Percentiles rank a stretch among this genome's conserved stretches.
Conservation (phyloP, 2,797 vertebrate genomes). For the Scomberomorus guttatus region DNA sequence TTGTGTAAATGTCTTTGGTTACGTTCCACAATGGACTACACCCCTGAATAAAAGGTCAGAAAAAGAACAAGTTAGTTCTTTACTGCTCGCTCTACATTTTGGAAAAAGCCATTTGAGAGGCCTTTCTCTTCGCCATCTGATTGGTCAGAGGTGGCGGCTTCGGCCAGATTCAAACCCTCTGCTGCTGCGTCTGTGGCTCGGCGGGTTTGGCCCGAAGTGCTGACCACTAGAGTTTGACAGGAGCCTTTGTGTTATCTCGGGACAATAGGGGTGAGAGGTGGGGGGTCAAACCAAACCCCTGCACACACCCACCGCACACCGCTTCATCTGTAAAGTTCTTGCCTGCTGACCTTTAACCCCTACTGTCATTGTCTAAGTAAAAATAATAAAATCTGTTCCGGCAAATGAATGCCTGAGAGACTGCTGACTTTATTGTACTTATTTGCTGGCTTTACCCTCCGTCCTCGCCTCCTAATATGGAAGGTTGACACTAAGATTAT, state of each 20-base stretch:
- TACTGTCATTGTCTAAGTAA: slow-evolving; percentile 79
- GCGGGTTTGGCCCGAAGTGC: slow-evolving; percentile 63
- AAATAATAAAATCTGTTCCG: slow-evolving; percentile 85
- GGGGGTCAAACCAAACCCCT: slow-evolving; percentile 77
- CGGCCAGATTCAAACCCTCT: slow-evolving; percentile 47
- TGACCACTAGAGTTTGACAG: slow-evolving; percentile 80
- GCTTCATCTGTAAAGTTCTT: slow-evolving; percentile 77
- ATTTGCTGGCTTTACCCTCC: slow-evolving; percentile 45
- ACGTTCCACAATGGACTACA: background rate
- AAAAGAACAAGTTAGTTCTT: background rate
- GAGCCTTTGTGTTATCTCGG: slow-evolving; percentile 75
- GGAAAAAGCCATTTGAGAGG: background rate
- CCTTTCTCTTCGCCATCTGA: slow-evolving; percentile 13
- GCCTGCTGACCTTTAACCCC: slow-evolving; percentile 84
- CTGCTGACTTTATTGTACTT: slow-evolving; percentile 58
- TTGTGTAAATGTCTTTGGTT: background rate
- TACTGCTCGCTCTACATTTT: background rate
- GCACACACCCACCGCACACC: slow-evolving; percentile 52
- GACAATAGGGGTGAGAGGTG: slow-evolving; percentile 82
- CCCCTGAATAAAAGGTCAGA: slow-evolving; percentile 6
- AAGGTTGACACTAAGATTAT: slow-evolving; percentile 79
- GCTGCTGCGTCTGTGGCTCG: slow-evolving; percentile 19
- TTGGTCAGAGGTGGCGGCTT: slow-evolving; percentile 46
- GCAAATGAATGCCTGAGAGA: slow-evolving; percentile 63
- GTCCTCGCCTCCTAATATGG: slow-evolving; percentile 38